Conservation (phyloP, 2,888 invertebrate species). For the Andrena fulva region DNA sequence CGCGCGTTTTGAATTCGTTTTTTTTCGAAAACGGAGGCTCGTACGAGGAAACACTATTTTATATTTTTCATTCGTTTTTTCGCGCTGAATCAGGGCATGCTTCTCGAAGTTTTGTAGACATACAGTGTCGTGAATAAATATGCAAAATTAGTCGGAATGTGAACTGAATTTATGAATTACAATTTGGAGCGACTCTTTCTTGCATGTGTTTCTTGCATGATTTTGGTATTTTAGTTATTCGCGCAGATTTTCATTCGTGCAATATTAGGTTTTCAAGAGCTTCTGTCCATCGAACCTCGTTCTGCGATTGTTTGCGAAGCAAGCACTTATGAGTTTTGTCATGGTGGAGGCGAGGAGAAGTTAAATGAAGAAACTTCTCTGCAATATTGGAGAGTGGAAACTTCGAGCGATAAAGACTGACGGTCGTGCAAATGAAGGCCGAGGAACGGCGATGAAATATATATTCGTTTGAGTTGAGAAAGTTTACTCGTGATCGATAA, state of each 20-base stretch:
- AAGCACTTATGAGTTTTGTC: conserved; percentile 5
- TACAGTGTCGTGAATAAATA: no score
- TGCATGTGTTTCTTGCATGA: background rate
- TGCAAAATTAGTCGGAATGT: no score
- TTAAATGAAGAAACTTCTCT: conserved; percentile 16
- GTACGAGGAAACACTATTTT: background rate
- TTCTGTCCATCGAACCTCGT: background rate
- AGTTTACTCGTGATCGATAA: background rate
- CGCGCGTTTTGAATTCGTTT: background rate
- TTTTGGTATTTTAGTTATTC: background rate
- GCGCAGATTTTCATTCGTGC: background rate
- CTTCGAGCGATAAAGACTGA: background rate
- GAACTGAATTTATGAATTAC: no score
- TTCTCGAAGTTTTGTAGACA: no score
- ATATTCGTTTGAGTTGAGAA: conserved; percentile 6
- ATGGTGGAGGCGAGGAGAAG: background rate
- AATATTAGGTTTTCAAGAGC: background rate
- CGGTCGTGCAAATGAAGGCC: background rate
- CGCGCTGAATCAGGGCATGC: background rate
- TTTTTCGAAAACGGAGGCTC: background rate
- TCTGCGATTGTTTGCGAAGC: background rate
- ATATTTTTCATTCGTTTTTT: background rate
- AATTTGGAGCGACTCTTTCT: no score
- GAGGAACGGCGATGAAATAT: background rate
- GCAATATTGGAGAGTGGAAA: conserved; percentile 13